Conservation (phyloP, 1,140 invertebrate genomes). For the Caenorhabditis brenneri region DNA sequence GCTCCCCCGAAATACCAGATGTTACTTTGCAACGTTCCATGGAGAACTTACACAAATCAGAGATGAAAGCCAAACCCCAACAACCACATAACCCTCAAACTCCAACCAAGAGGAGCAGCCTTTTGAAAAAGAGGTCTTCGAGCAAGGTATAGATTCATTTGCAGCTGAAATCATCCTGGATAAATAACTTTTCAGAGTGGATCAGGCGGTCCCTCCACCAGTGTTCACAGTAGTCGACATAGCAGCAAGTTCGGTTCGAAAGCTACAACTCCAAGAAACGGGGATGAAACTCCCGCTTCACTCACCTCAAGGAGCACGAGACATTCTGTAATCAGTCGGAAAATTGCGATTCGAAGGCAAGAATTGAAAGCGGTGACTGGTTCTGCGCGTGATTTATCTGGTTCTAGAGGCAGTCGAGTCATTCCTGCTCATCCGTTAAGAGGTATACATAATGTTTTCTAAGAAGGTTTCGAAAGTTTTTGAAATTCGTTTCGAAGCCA, state of each 20-base stretch:
- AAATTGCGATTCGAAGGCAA: slow-evolving; percentile 20
- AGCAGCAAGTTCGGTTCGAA: slow-evolving; percentile 18
- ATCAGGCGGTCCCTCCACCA: neutral
- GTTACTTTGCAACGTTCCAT: slow-evolving; percentile 24
- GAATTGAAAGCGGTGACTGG: slow-evolving; percentile 5
- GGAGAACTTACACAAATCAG: slow-evolving; percentile 11
- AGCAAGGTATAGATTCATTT: neutral
- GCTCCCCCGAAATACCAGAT: slow-evolving; percentile 46
- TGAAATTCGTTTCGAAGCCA: neutral
- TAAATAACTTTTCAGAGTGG: neutral
- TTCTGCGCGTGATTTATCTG: neutral
- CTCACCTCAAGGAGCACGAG: neutral
- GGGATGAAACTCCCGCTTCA: slow-evolving; percentile 15
- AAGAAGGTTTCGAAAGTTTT: neutral
- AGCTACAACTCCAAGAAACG: neutral
- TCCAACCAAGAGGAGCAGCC: neutral
- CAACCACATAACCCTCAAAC: slow-evolving; percentile 2
- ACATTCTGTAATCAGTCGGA: slow-evolving; percentile 28
- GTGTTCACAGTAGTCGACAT: neutral
- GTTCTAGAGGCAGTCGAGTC: neutral
- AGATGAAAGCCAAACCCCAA: slow-evolving; percentile 16
- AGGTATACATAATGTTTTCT: slow-evolving; percentile 7
- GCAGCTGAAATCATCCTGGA: too few species aligned
- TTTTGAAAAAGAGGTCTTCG: neutral
- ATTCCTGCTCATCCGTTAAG: neutral